Percentiles rank a stretch among this genome's conserved stretches.
Evolutionary conservation across 2,113 vertebrate genomes (phyloP).

Genomic region (Ptyas mucosa): DNA sequence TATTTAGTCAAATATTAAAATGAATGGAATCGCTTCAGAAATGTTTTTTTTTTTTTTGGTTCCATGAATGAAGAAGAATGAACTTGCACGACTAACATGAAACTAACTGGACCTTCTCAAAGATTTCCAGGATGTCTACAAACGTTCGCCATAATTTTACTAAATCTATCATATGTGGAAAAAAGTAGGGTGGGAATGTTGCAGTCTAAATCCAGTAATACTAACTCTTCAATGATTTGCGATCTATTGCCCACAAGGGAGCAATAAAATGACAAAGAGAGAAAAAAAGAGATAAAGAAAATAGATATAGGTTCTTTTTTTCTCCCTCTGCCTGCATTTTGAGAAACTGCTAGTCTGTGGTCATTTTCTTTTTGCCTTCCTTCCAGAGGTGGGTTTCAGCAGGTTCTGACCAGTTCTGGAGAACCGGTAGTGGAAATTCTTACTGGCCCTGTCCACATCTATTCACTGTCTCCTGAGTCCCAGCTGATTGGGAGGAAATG

Average conservation of each 20-base stretch:
- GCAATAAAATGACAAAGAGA: not conserved
- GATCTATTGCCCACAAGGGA: not conserved
- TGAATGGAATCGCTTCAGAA: not conserved
- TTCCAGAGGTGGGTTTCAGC: too few species aligned
- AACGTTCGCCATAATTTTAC: not conserved
- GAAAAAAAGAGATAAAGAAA: not conserved
- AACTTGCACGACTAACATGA: not conserved
- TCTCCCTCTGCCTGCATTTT: not conserved
- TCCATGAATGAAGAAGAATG: not conserved
- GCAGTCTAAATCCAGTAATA: not conserved
- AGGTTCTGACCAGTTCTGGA: too few species aligned
- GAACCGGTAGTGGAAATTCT: too few species aligned
- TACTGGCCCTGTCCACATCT: too few species aligned
- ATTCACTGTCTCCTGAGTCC: too few species aligned
- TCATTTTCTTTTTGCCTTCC: not conserved
- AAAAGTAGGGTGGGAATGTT: not conserved
- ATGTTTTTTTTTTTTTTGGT: too few species aligned
- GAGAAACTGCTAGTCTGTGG: not conserved
- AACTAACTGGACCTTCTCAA: not conserved
- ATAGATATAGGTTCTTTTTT: not conserved
- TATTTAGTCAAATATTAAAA: not conserved
- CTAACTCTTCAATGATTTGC: not conserved
- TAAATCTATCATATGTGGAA: not conserved
- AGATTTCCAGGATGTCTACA: not conserved
- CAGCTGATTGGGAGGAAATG: too few species aligned